Evolutionary conservation across 2,113 vertebrate genomes (phyloP).

Genomic region (Onychostruthus taczanowskii): DNA sequence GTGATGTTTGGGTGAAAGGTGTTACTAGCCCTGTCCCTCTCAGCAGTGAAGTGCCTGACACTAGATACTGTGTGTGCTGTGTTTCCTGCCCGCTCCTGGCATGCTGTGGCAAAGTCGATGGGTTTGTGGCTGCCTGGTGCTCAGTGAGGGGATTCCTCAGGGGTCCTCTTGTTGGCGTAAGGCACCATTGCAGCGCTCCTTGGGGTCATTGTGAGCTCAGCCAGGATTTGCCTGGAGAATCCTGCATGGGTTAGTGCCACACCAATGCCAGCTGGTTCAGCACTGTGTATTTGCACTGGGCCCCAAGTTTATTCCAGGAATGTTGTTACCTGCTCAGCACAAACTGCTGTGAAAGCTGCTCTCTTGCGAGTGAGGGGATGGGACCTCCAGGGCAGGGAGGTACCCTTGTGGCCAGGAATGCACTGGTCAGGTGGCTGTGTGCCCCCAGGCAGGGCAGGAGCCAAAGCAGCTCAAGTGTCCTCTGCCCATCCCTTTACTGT

Average conservation of each 20-base stretch:
- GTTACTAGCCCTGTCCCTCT: accelerated
- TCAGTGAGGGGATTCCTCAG: accelerated
- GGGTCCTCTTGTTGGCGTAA: neutral
- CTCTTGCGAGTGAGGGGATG: neutral
- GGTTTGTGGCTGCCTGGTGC: neutral
- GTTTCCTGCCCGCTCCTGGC: accelerated
- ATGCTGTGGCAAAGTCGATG: accelerated
- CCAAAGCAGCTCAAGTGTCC: neutral
- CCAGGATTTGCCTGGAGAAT: neutral
- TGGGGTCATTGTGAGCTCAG: neutral
- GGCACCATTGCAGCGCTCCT: accelerated
- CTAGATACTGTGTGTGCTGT: accelerated
- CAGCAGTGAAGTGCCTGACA: accelerated
- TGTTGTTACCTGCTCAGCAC: neutral
- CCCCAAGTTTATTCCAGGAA: neutral
- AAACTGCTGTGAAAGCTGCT: neutral
- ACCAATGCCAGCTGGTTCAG: neutral
- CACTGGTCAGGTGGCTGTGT: neutral
- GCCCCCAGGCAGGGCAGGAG: neutral
- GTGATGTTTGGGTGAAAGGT: neutral
- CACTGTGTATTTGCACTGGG: neutral
- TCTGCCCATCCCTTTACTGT: accelerated
- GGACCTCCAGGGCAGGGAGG: neutral
- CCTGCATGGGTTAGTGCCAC: neutral
- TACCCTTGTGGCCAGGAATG: neutral